Evolutionary conservation across 2,113 vertebrate species (phyloP).

Genomic region (Glaucomys volans): DNA sequence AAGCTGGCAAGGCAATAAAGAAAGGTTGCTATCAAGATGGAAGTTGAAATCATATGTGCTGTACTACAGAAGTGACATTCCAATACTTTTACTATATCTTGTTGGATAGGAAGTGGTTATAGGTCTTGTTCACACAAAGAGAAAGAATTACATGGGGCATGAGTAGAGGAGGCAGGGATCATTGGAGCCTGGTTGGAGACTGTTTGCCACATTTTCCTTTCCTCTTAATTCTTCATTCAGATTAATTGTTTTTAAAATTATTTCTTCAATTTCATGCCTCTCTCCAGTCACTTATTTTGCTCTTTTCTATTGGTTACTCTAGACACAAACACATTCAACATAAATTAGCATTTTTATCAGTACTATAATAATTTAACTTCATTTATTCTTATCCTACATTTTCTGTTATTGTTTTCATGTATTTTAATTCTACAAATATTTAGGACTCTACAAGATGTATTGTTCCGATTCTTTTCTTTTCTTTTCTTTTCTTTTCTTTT

Average conservation of each 20-base stretch:
- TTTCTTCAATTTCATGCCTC: neutral
- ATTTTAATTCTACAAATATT: neutral
- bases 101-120: neutral
- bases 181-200: neutral
- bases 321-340: neutral
- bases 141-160: neutral
- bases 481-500: too few species aligned
- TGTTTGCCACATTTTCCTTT: neutral
- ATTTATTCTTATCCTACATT: neutral
- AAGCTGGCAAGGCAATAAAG: neutral
- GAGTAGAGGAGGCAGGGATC: neutral
- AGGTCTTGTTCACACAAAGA: neutral
- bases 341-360: neutral
- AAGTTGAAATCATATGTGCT: neutral
- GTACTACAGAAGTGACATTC: neutral
- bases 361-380: neutral
- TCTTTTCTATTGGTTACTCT: neutral
- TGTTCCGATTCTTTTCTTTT: neutral
- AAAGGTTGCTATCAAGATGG: neutral
- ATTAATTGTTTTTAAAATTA: neutral
- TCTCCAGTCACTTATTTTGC: neutral
- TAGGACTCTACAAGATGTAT: neutral
- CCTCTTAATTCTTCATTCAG: neutral
- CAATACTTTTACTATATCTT: neutral
- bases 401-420: neutral